phyloP scores from a whole-genome alignment of 2,797 vertebrate species.

The Syncerus caffer region DNA sequence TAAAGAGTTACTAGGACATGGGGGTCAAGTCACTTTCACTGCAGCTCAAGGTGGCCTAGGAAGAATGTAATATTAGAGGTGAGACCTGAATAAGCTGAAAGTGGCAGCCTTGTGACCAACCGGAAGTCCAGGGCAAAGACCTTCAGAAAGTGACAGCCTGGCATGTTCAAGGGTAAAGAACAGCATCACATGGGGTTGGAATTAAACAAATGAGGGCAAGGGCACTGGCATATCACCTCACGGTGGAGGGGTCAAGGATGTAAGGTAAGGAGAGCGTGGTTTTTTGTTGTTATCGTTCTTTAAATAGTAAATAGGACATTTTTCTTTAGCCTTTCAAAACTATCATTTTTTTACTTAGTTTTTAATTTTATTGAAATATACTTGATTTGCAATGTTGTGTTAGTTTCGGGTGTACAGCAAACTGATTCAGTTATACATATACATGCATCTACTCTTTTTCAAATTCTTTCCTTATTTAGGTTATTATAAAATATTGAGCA shows the following conservation, averaged over 20 bases:
- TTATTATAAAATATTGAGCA: background rate
- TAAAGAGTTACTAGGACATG: background rate
- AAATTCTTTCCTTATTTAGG: background rate
- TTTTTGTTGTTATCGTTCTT: background rate
- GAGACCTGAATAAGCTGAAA: background rate
- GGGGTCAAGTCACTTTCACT: background rate
- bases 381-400: background rate
- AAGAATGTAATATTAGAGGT: background rate
- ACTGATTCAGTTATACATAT: background rate
- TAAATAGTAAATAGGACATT: background rate
- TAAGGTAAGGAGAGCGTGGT: accelerated
- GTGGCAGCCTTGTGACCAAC: background rate
- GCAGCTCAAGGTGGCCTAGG: background rate
- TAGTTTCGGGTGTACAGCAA: background rate
- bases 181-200: too few relatives aligned
- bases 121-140: background rate
- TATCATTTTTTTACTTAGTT: background rate
- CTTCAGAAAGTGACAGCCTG: background rate
- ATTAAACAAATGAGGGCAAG: too few relatives aligned
- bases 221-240: accelerated
- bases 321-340: slow-evolving; percentile 13
- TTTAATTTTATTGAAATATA: background rate
- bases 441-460: background rate
- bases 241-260: too few relatives aligned
- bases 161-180: background rate